Evolutionary conservation across 2,113 vertebrate genomes (phyloP), one percentile per base, ranked within the genome.

Genomic region (Tetrao urogallus): DNA sequence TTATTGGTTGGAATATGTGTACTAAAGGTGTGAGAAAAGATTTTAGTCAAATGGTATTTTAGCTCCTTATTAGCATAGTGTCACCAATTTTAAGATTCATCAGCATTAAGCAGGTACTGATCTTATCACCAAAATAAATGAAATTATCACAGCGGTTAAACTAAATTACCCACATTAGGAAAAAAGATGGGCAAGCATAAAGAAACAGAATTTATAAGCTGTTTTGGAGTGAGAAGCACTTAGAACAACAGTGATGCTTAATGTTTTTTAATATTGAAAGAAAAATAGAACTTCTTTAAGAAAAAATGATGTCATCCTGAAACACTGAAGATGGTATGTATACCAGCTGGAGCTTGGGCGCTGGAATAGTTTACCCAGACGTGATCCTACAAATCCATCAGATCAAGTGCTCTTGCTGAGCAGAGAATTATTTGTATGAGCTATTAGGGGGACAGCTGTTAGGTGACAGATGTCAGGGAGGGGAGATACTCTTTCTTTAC

Each of bases 401-500:
- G 40, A 45, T 50, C 36, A 78, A 52, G 75, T 63, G 93, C 92
- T 52, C 66, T 43, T 78, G 58, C 43, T 84, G 45, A 69, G 28
- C 5, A 4, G 57, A 4, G 54, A 13, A 9, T 36, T 75, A 71
- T 74, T 60, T 66, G 93, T 71, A 50, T 84, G 85, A 94, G 36
- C 75, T 91, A 52, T 32, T 65, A 61, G 88, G 22, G 54, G 58
- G 36, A 57, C 82, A 92, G 86, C 81, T 96, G 85, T 57, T 83
- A 79, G 71, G 28, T 47, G 93, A 89, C 95, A 94, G 92, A 86
- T 89, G 61, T 61, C 86, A 86, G 71, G 56, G 32, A 20, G 32
- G 87, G 90, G 84, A 13, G 64, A 90, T 82, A 63, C 47, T 38
- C 34, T 89, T 94, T 92, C 66, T 94, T 94, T 94, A 50, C 27